A percentile compares a stretch with the other conserved stretches of the same genome.
Conservation (phyloP, 2,113 vertebrate species). For the Elgaria multicarinata region DNA sequence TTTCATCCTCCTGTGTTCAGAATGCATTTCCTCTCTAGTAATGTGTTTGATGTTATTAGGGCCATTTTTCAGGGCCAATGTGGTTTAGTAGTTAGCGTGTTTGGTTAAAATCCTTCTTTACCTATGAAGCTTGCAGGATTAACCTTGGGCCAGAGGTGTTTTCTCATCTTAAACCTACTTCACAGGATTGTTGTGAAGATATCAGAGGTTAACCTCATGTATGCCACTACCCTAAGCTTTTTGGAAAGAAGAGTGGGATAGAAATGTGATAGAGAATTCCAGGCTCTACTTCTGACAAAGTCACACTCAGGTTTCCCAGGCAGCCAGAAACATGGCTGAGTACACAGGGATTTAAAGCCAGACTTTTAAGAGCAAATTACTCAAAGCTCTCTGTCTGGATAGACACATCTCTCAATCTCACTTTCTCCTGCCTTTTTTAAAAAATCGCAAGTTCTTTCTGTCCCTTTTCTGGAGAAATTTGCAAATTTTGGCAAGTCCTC, state of each 20-base stretch:
- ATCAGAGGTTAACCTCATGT: too few species aligned
- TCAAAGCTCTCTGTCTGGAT: too few species aligned
- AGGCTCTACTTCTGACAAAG: neutral
- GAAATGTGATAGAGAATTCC: neutral
- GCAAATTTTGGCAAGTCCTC: too few species aligned
- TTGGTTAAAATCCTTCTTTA: neutral
- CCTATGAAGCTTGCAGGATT: neutral
- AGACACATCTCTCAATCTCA: too few species aligned
- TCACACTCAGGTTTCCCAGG: neutral
- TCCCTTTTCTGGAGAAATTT: too few species aligned
- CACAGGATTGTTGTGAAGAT: neutral
- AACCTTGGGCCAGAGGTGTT: neutral
- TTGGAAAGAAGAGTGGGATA: neutral
- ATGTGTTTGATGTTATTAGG: neutral
- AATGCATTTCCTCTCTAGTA: neutral
- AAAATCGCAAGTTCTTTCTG: too few species aligned
- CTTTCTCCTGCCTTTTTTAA: too few species aligned
- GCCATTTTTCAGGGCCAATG: neutral
- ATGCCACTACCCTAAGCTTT: neutral
- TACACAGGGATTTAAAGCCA: too few species aligned
- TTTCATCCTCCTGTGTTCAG: constrained; percentile 13
- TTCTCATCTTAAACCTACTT: neutral
- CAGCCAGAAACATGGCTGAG: neutral
- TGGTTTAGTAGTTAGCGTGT: neutral
- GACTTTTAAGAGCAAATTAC: too few species aligned